Percentiles rank a stretch among this genome's conserved stretches.
These are phyloP conservation scores for Plectropomus leopardus DNA, from an alignment of 2,113 vertebrate species.

Conservation along the genomic window DNA sequence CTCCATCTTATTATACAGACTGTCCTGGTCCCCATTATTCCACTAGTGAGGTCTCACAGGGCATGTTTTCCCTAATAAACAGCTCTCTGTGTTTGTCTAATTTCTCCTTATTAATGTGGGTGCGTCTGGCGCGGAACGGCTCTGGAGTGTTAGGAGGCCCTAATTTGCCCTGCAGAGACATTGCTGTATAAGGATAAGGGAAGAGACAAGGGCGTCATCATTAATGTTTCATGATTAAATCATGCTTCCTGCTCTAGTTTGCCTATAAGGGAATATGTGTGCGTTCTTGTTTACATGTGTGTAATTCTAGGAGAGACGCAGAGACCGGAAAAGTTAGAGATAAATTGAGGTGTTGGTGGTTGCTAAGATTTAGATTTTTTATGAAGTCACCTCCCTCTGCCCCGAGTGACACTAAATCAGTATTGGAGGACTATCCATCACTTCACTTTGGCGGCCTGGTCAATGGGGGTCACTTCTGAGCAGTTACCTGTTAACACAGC, in stretches of 20 bases:
- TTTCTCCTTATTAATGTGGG: slow-evolving; percentile 65
- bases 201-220: slow-evolving; percentile 47
- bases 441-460: slow-evolving; percentile 44
- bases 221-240: slow-evolving; percentile 79
- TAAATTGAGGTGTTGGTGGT: slow-evolving; percentile 24
- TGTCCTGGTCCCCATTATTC: slow-evolving; percentile 49
- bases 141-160: slow-evolving; percentile 41
- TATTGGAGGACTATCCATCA: slow-evolving; percentile 65
- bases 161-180: slow-evolving; percentile 54
- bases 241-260: slow-evolving; percentile 48
- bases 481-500: slow-evolving; percentile 77
- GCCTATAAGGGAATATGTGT: slow-evolving; percentile 33
- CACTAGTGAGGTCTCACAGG: slow-evolving; percentile 47
- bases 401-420: slow-evolving; percentile 43
- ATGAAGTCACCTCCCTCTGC: slow-evolving; percentile 44
- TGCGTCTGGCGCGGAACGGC: slow-evolving; percentile 29
- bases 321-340: slow-evolving; percentile 21
- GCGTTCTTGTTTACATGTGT: slow-evolving; percentile 20
- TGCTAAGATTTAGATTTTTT: slow-evolving; percentile 42
- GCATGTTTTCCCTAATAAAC: slow-evolving; percentile 62
- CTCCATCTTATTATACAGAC: slow-evolving; percentile 27
- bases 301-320: background rate
- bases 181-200: slow-evolving; percentile 19
- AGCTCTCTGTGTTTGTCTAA: slow-evolving; percentile 67
- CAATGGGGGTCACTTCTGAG: slow-evolving; percentile 69